Conservation (phyloP, 2,888 invertebrate genomes). For the Agriopis marginaria region DNA sequence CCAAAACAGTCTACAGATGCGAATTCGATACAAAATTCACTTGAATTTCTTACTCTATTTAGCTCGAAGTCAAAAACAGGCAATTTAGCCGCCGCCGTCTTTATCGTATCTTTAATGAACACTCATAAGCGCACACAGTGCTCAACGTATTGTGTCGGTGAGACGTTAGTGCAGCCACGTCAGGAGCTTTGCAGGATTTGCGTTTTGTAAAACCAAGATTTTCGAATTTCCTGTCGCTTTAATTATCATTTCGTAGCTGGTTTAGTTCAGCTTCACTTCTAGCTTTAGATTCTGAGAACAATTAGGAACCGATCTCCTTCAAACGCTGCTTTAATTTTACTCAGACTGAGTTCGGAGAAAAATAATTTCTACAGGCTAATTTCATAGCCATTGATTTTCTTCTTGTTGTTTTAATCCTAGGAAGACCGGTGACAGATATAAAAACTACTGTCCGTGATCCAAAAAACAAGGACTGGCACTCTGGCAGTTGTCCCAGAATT, state of each 20-base stretch:
- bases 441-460: too few relatives aligned
- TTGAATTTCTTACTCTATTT: constrained; percentile 35
- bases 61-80: constrained; percentile 62
- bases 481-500: too few relatives aligned
- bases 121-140: constrained; percentile 80
- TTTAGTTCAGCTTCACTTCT: constrained; percentile 14
- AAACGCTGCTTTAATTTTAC: constrained; percentile 7
- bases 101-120: constrained; percentile 86
- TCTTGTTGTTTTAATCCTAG: too few relatives aligned
- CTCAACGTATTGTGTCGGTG: constrained; percentile 74
- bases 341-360: not conserved
- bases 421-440: too few relatives aligned
- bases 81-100: constrained; percentile 79
- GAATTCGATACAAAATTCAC: constrained; percentile 31
- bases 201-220: constrained; percentile 56
- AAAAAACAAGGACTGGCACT: too few relatives aligned
- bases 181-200: constrained; percentile 72
- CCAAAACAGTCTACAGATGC: constrained; percentile 6
- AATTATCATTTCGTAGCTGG: constrained; percentile 17
- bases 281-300: constrained; percentile 10
- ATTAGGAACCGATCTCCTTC: constrained; percentile 5
- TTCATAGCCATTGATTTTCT: too few relatives aligned
- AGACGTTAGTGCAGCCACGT: constrained; percentile 51
- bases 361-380: too few relatives aligned
- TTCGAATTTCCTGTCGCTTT: constrained; percentile 23